Evolutionary conservation across 1,140 invertebrate species (phyloP).

Genomic region (Sitobion miscanthi): DNA sequence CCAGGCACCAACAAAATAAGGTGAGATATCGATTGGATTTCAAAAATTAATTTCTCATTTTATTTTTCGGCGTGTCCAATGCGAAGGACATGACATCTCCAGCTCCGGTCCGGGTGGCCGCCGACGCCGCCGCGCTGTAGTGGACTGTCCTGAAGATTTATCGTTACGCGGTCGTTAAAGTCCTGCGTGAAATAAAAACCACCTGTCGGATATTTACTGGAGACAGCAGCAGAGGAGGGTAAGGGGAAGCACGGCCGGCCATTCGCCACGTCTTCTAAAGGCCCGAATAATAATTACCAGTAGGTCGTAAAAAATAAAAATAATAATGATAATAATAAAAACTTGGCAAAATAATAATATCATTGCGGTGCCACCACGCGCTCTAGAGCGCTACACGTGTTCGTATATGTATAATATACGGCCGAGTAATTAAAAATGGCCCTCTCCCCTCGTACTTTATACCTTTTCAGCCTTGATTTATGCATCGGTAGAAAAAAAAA

Average conservation of each 20-base stretch:
- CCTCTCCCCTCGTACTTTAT: not conserved
- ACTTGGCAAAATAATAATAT: constrained; percentile 48
- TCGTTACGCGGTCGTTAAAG: constrained; percentile 50
- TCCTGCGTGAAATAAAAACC: constrained; percentile 49
- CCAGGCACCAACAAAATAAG: not conserved
- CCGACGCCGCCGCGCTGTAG: not conserved
- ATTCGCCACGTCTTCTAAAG: constrained; percentile 46
- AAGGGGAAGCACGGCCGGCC: not conserved
- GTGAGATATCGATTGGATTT: constrained; percentile 28
- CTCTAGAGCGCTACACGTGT: not conserved
- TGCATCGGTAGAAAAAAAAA: constrained; percentile 20
- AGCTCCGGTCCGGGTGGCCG: constrained; percentile 49
- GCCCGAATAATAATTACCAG: constrained; percentile 53
- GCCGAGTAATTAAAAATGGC: constrained; percentile 45
- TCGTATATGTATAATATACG: not conserved
- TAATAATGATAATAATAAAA: constrained; percentile 26
- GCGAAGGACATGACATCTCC: not conserved
- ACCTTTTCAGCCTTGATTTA: constrained; percentile 39
- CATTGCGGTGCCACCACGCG: not conserved
- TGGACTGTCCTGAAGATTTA: constrained; percentile 43
- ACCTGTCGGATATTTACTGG: constrained; percentile 15
- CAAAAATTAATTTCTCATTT: not conserved
- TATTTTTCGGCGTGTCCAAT: constrained; percentile 26
- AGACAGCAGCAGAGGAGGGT: not conserved
- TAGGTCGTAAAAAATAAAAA: constrained; percentile 42